Percentiles rank a stretch among this genome's conserved stretches.
Conservation (phyloP, 2,113 vertebrate species). For the Oenanthe oenanthe region DNA sequence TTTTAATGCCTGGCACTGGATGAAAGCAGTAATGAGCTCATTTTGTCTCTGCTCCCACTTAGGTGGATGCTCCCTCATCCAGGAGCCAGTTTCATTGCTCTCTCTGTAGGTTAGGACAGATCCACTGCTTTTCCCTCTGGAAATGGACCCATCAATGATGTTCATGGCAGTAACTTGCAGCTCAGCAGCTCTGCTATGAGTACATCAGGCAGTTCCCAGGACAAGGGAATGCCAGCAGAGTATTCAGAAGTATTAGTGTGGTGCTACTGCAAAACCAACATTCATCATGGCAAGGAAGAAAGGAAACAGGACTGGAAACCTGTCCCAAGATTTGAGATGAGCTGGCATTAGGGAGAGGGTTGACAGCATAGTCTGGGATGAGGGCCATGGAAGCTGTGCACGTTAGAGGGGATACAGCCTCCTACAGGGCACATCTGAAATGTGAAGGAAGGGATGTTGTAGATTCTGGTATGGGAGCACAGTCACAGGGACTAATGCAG, state of each 20-base stretch:
- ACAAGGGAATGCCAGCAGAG: background rate
- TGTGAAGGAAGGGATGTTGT: background rate
- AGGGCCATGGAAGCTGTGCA: background rate
- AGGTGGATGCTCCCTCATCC: background rate
- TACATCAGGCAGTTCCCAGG: background rate
- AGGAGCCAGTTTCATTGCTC: background rate
- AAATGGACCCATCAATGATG: background rate
- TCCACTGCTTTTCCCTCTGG: constrained; percentile 11
- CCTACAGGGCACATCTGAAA: background rate
- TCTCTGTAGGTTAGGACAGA: background rate
- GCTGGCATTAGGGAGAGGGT: background rate
- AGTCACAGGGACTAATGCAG: background rate
- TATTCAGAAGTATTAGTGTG: background rate
- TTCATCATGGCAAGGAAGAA: background rate
- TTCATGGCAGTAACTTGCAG: background rate
- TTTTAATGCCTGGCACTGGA: background rate
- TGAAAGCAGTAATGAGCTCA: constrained; percentile 14
- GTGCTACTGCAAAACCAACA: background rate
- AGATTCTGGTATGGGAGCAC: background rate
- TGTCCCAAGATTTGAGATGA: background rate
- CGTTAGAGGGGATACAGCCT: background rate
- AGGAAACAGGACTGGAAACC: background rate
- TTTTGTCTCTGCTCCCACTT: background rate
- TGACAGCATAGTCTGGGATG: background rate
- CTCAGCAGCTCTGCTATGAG: background rate